Conservation (phyloP, 2,113 vertebrate species). For the Scomber japonicus region DNA sequence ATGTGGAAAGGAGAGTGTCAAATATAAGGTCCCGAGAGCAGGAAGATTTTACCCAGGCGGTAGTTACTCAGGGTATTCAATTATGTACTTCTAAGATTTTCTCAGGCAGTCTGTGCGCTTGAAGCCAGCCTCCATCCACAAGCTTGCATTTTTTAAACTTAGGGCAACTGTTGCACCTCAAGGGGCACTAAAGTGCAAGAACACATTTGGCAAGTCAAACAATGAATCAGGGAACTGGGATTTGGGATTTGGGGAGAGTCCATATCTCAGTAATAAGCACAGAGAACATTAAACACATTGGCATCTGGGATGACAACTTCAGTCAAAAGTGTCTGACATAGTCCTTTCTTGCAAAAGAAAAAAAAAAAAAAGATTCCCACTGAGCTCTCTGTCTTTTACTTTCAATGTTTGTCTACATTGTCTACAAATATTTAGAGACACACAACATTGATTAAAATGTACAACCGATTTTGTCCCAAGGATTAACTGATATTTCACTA, state of each 20-base stretch:
- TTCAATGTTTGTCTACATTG: constrained; percentile 11
- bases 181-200: constrained; percentile 11
- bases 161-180: not conserved
- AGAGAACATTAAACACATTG: not conserved
- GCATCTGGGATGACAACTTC: not conserved
- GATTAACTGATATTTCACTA: not conserved
- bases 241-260: not conserved
- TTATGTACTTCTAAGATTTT: constrained; percentile 18
- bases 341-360: not conserved
- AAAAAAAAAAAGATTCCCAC: not conserved
- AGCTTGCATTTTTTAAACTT: not conserved
- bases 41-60: not conserved
- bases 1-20: constrained; percentile 4
- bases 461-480: not conserved
- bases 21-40: not conserved
- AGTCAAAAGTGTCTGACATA: not conserved
- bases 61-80: not conserved
- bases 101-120: not conserved
- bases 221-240: not conserved
- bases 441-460: not conserved
- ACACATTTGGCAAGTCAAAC: not conserved
- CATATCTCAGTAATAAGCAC: not conserved
- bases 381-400: not conserved
- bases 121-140: not conserved
- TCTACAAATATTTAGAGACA: not conserved